Evolutionary conservation across 2,113 vertebrate species (phyloP).

Genomic region (Spheniscus mendiculus): DNA sequence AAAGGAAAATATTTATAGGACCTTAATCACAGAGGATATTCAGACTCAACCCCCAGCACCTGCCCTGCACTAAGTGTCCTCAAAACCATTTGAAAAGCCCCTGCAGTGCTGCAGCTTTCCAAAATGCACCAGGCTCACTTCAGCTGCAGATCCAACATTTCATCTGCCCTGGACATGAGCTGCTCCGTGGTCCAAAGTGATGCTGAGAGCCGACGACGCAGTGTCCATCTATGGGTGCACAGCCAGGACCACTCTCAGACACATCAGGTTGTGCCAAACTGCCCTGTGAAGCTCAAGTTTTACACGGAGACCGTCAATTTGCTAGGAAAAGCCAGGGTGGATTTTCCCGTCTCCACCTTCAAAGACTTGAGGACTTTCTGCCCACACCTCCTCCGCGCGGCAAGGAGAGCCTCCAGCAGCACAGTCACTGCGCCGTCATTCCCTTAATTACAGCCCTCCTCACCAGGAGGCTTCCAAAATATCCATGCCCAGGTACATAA

Average conservation of each 20-base stretch:
- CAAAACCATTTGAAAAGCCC: background rate
- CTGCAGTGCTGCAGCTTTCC: background rate
- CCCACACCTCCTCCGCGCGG: rapidly evolving
- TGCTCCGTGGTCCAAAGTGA: rapidly evolving
- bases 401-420: background rate
- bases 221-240: background rate
- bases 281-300: background rate
- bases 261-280: background rate
- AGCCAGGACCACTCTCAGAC: background rate
- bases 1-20: background rate
- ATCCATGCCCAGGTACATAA: background rate
- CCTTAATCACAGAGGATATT: background rate
- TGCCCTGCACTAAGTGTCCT: background rate
- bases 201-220: rapidly evolving
- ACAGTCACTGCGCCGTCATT: rapidly evolving
- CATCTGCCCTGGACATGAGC: background rate
- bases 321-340: background rate
- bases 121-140: background rate
- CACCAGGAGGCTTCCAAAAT: background rate
- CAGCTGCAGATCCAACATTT: background rate
- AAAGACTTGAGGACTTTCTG: background rate
- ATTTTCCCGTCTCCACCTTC: background rate
- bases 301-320: background rate
- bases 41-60: rapidly evolving
- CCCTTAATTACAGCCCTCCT: background rate